phyloP scores from a whole-genome alignment of 2,888 invertebrate species.

The Microctonus aethiopoides region DNA sequence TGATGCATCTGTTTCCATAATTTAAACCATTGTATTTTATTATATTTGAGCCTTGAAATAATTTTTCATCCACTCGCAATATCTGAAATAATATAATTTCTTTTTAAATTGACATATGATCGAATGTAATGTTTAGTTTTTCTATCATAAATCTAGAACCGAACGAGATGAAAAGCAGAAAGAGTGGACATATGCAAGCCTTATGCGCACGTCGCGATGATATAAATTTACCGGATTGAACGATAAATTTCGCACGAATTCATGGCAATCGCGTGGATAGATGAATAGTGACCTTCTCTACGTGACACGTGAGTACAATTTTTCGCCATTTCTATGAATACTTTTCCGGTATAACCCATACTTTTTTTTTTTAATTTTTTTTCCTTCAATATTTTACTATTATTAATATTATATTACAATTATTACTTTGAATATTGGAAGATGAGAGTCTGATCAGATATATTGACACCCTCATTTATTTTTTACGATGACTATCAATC shows the following conservation, averaged over 20 bases:
- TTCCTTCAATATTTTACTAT: too few relatives aligned
- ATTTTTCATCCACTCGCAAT: not conserved
- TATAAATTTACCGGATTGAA: conserved; percentile 45
- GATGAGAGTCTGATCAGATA: too few relatives aligned
- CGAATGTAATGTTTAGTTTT: not conserved
- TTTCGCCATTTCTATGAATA: conserved; percentile 33
- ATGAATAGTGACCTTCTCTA: conserved; percentile 42
- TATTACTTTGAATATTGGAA: too few relatives aligned
- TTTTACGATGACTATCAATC: too few relatives aligned
- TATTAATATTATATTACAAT: too few relatives aligned
- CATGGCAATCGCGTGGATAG: conserved; percentile 42
- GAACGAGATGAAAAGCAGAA: conserved; percentile 7
- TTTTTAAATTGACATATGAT: not conserved
- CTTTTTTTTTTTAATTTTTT: too few relatives aligned
- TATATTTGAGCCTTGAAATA: not conserved
- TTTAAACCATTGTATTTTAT: conserved; percentile 46
- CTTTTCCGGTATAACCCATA: not conserved
- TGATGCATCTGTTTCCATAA: conserved; percentile 40
- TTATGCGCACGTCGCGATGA: conserved; percentile 36
- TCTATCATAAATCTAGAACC: not conserved
- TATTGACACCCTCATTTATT: too few relatives aligned
- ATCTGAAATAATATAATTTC: conserved; percentile 27
- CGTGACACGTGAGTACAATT: conserved; percentile 41
- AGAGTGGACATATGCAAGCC: conserved; percentile 10
- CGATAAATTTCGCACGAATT: conserved; percentile 44